A percentile compares a stretch with the other conserved stretches of the same genome.
These are phyloP conservation scores for Chalcis sispes DNA, from an alignment of 2,888 invertebrate species.

Conservation along the genomic window DNA sequence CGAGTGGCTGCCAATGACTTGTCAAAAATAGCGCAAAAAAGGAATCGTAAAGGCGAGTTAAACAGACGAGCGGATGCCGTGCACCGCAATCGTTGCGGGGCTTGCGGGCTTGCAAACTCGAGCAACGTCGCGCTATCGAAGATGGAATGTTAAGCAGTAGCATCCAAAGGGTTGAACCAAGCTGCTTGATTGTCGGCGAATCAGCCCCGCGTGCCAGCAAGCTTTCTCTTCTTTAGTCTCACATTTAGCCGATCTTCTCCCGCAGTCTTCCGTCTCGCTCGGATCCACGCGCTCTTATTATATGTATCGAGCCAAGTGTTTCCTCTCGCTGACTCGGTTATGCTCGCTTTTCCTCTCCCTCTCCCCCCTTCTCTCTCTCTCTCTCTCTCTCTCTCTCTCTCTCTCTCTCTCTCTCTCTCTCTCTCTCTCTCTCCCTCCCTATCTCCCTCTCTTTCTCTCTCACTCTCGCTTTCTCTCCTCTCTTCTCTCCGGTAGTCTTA, in stretches of 20 bases:
- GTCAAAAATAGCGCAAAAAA: too few species aligned
- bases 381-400: constrained; percentile 9
- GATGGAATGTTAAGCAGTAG: constrained; percentile 75
- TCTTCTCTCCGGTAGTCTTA: constrained; percentile 34
- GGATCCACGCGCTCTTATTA: too few species aligned
- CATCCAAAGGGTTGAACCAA: constrained; percentile 71
- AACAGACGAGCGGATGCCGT: not conserved
- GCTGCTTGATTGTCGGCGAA: constrained; percentile 62
- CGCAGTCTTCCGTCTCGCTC: constrained; percentile 56
- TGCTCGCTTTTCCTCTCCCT: constrained; percentile 1
- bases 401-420: constrained; percentile 1
- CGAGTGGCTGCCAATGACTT: too few species aligned
- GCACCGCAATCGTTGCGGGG: too few species aligned
- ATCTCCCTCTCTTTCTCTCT: constrained; percentile 8
- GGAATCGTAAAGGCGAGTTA: too few species aligned
- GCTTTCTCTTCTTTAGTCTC: constrained; percentile 46
- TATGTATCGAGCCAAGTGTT: too few species aligned
- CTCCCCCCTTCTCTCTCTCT: constrained; percentile 55
- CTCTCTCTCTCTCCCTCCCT: constrained; percentile 55
- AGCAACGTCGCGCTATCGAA: constrained; percentile 70
- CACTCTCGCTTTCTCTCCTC: constrained; percentile 1
- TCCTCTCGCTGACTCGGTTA: not conserved
- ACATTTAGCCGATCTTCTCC: constrained; percentile 41
- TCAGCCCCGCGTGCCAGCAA: constrained; percentile 49
- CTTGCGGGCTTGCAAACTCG: not conserved